A percentile compares a stretch with the other conserved stretches of the same genome.
These are phyloP conservation scores for Myrmecobius fasciatus DNA, from an alignment of 2,113 vertebrate species.

Conservation along the genomic window DNA sequence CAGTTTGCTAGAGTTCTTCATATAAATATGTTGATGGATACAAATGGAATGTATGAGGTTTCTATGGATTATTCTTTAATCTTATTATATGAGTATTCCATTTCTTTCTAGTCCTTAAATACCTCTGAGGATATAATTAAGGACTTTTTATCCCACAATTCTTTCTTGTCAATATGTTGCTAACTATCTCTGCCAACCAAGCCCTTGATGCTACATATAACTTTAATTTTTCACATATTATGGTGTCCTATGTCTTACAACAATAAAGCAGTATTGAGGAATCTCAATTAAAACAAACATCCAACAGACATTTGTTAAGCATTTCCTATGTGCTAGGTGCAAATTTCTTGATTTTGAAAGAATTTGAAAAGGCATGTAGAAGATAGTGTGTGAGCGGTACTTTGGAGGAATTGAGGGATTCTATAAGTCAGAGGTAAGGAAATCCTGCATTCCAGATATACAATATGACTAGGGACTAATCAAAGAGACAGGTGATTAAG, in stretches of 20 bases:
- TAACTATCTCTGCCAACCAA: background rate
- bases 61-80: background rate
- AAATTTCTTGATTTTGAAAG: background rate
- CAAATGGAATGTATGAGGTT: background rate
- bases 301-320: background rate
- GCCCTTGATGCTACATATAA: background rate
- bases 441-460: background rate
- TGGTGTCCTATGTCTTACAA: too few species aligned
- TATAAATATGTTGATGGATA: background rate
- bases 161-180: background rate
- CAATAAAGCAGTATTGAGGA: background rate
- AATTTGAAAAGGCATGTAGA: background rate
- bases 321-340: background rate
- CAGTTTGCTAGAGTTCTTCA: background rate
- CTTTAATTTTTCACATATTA: background rate
- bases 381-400: background rate
- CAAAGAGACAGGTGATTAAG: background rate
- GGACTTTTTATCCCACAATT: too few species aligned
- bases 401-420: background rate
- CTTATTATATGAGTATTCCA: background rate
- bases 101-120: too few species aligned
- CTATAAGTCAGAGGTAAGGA: background rate
- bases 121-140: too few species aligned
- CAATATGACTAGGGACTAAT: background rate
- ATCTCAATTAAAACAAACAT: background rate